Percentiles rank a stretch among this genome's conserved stretches.
Evolutionary conservation across 2,888 invertebrate genomes (phyloP).

Genomic region (Galeopsomyia nigrocyanea): DNA sequence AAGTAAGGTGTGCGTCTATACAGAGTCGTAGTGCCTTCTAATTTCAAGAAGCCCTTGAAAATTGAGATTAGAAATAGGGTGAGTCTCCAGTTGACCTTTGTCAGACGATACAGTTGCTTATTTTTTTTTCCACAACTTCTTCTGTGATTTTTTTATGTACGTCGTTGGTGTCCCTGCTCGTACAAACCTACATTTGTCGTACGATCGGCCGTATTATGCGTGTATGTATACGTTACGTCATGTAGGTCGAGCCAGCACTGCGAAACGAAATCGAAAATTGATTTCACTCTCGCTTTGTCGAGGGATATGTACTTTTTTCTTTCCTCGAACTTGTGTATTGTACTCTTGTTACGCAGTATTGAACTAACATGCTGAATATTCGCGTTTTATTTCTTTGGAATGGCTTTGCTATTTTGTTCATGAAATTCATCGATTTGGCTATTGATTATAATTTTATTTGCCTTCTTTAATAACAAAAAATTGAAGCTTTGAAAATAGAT

Average conservation of each 20-base stretch:
- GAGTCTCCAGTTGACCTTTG: constrained; percentile 32
- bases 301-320: too few species aligned
- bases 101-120: constrained; percentile 13
- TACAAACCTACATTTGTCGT: neutral
- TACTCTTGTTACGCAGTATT: too few species aligned
- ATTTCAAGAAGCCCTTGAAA: constrained; percentile 36
- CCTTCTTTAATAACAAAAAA: too few species aligned
- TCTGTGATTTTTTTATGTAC: neutral
- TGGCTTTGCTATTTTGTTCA: too few species aligned
- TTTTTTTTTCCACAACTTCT: neutral
- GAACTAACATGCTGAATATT: too few species aligned
- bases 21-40: constrained; percentile 17
- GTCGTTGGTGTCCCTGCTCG: constrained; percentile 11
- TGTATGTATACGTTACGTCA: constrained; percentile 6
- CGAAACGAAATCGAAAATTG: constrained; percentile 35
- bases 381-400: too few species aligned
- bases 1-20: constrained; percentile 1
- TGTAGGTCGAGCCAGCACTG: neutral
- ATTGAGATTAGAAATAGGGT: constrained; percentile 18
- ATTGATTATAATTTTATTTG: too few species aligned
- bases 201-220: neutral
- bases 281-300: constrained; percentile 22
- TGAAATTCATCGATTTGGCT: too few species aligned
- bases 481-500: too few species aligned
- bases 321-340: neutral